Base-by-base conservation (phyloP, 2,888 invertebrate genomes). In the Drosophila anomelani region DNA sequence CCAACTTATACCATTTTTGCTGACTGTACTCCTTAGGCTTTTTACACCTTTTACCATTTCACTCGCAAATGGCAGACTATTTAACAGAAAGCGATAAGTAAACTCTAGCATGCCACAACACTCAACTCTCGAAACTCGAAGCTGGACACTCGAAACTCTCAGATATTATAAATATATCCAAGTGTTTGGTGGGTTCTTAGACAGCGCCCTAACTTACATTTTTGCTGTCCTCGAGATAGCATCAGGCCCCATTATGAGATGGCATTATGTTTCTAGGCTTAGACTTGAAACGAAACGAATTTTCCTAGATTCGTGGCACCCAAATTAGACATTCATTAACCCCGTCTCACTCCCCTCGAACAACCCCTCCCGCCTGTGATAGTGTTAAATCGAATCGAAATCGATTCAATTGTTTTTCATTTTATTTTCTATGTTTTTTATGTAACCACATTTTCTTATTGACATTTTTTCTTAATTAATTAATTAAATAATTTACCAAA, bases 21-120 rank as follows among this genome's bases (percentile, higher is more conserved):
- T 91, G 91, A 91, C 90, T 91, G 85, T 91, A 91, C 84, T 91
- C 90, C 88, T 90, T 91, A 91, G 90, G 90, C 91, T 91, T 91
- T 91, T 91, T 91, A 91, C 90, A 91, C 90, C 90, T 89, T 83
- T 89, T 89, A 83, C 77, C 87, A 79, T 75, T 75, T 67, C 73
- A 81, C 73, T 80, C 75, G 83, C 78, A 77, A 83, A 54, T 68
- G 69, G 75, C 81, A 85, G 63, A 85, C 69, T 79, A 74, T 72
- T 78, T 75, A 54, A 72, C 49, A 13, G 51, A 51, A 51, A 58
- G 36, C 38, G 54, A 73, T 51, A 57, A 73, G 64, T 66, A 43
- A 61, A 44, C 61, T 63, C 78, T 78, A 76, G 81, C 78, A 86
- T 86, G 86, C 84, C 72, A 67, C 59, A 68, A 77, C 51, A 53